Base-by-base conservation (phyloP, 2,113 vertebrate species). In the Xerus inauris region DNA sequence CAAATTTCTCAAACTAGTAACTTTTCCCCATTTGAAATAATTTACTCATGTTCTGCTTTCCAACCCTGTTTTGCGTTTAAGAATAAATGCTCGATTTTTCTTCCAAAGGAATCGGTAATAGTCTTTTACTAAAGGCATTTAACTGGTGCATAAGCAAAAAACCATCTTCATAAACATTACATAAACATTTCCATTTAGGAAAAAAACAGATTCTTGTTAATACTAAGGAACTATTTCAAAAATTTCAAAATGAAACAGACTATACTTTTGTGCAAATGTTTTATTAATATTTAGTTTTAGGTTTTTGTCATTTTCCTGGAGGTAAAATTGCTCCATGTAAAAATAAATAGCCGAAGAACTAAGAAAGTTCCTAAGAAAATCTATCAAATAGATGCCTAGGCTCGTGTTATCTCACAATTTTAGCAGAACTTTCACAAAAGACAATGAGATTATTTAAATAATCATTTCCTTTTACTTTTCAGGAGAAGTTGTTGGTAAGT, bases 11-110 rank as follows among this genome's bases (percentile, higher is more conserved):
- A 92, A 93, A 24, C 65, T 51, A 84, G 20, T 35, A 80, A 17
- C 30, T 65, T 88, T 89, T 93, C 26, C 64, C 5, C 59, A 73
- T 65, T 75, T 91, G 67, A 97, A 94, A 80, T 49, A 32, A 83
- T 51, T 89, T 91, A 82, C 59, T 28, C 35, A 54, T 5, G 3
- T 54, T 82, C 26, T 45, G 7, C 19, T 86, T 86, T 84, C 83
- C 30, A 95, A 82, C 17, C 11, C 51, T 88, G 62, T 87, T 5
- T 87, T 5, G 8, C 49, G 30, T 73, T 77, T 24, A 83, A 94
- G 32, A 75, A 32, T 59, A 88, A 91, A 80, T 28, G 30, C 22
- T 87, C 64, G 64, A 1, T 47, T 30, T 28, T 4, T 94, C 40
- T 75, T 95, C 45, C 83, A 86, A 79, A 93, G 26, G 9, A 76